Evolutionary conservation across 2,888 invertebrate species (phyloP).

Genomic region (Polyploca ridens): DNA sequence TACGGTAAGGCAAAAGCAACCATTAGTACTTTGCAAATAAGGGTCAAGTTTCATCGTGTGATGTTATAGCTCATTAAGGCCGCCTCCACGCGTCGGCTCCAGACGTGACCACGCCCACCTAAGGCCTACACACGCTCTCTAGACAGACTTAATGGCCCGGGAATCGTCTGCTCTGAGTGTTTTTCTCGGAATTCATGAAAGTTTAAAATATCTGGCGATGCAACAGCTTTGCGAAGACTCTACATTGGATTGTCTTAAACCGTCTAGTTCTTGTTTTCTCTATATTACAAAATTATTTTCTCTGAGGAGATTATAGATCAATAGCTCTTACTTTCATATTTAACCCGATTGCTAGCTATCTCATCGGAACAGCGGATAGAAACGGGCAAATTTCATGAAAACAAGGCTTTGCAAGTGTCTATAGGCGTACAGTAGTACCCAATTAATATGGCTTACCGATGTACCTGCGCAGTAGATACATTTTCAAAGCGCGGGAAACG

Average conservation of each 20-base stretch:
- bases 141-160: constrained; percentile 48
- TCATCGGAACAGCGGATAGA: background rate
- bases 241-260: no score
- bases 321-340: no score
- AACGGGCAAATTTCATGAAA: background rate
- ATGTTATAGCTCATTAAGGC: constrained; percentile 56
- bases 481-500: no score
- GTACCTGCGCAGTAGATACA: no score
- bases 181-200: background rate
- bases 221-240: background rate
- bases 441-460: no score
- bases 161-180: constrained; percentile 36
- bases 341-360: no score
- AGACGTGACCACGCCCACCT: constrained; percentile 59
- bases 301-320: no score
- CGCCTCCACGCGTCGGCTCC: constrained; percentile 48
- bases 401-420: background rate
- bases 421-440: no score
- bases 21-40: constrained; percentile 45
- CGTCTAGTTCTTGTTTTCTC: no score
- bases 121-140: constrained; percentile 25
- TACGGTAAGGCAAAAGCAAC: constrained; percentile 23
- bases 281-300: no score
- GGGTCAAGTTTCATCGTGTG: constrained; percentile 39
- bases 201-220: background rate